These are phyloP conservation scores for Bombus sylvicola DNA, from an alignment of 1,140 invertebrate species.

Conservation along the genomic window DNA sequence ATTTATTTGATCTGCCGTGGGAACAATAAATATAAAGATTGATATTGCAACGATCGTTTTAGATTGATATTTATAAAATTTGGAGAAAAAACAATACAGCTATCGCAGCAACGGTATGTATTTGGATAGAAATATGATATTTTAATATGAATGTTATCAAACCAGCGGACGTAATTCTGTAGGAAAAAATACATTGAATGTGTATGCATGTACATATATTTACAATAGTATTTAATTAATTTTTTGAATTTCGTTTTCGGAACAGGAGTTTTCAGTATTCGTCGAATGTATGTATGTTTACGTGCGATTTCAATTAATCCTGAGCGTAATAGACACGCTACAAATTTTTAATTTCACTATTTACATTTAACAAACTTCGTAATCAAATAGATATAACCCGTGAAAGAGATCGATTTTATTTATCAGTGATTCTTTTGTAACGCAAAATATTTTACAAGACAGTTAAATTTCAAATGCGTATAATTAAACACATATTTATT, in stretches of 20 bases:
- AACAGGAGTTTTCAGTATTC: no score
- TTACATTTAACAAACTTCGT: not conserved
- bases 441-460: no score
- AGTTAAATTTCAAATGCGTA: no score
- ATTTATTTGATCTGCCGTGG: not conserved
- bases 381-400: not conserved
- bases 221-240: no score
- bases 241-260: no score
- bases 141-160: not conserved
- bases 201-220: not conserved
- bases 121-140: not conserved
- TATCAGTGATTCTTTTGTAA: not conserved
- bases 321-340: not conserved
- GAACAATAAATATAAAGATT: not conserved
- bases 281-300: no score
- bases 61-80: not conserved
- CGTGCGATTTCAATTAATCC: not conserved
- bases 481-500: not conserved
- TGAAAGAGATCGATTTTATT: not conserved
- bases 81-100: not conserved
- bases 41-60: not conserved
- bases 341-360: not conserved
- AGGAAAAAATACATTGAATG: not conserved
- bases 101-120: not conserved
- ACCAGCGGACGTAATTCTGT: not conserved